phyloP scores from a whole-genome alignment of 2,113 vertebrate genomes.

The Pica pica region DNA sequence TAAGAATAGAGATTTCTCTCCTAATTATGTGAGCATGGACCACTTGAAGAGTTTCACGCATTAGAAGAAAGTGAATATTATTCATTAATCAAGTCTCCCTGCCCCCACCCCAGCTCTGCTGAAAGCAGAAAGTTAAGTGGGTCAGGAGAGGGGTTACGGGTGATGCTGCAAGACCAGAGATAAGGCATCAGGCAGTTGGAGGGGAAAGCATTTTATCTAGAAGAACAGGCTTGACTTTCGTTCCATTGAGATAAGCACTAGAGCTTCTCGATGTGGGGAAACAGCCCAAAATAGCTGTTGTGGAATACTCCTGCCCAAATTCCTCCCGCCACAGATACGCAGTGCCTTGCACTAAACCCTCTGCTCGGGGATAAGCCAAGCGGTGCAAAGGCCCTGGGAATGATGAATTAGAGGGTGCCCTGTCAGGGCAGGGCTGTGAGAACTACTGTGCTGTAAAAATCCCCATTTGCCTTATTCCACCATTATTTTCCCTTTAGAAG shows the following conservation, averaged over 20 bases:
- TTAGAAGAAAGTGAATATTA: conserved; percentile 11
- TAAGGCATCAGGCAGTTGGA: conserved; percentile 80
- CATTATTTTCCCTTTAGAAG: not conserved
- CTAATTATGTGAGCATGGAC: not conserved
- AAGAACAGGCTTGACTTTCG: conserved; percentile 74
- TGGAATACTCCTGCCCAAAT: not conserved
- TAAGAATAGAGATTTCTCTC: not conserved
- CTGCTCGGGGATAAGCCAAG: not conserved
- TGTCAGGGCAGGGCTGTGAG: not conserved
- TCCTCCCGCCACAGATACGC: accelerated
- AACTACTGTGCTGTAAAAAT: not conserved
- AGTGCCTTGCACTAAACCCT: not conserved
- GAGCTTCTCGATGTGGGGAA: conserved; percentile 30
- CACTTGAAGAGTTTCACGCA: conserved; percentile 9
- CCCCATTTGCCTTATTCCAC: not conserved
- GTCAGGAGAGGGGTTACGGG: conserved; percentile 73
- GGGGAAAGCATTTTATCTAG: conserved; percentile 78
- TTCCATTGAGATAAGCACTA: conserved; percentile 76
- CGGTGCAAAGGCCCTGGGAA: not conserved
- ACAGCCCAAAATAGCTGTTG: conserved; percentile 21
- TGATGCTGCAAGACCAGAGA: conserved; percentile 74
- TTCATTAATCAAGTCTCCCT: conserved; percentile 6
- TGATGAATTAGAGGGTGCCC: not conserved
- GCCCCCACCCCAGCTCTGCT: conserved; percentile 29
- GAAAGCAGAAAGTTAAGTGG: conserved; percentile 71